phyloP scores from a whole-genome alignment of 2,113 vertebrate species.

The Paralichthys olivaceus region DNA sequence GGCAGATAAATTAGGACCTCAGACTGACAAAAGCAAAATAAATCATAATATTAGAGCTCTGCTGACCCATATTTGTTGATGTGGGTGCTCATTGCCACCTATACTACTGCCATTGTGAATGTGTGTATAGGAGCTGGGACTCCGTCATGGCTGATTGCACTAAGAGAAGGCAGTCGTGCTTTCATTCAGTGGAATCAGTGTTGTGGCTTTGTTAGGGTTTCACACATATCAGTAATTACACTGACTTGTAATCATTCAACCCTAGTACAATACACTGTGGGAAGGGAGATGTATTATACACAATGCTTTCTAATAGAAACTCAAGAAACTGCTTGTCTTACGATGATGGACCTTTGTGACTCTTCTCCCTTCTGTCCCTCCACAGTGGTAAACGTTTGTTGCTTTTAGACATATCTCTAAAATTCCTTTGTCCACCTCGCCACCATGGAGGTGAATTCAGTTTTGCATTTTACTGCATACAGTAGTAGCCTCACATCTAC shows the following conservation, averaged over 20 bases:
- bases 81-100: constrained; percentile 55
- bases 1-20: constrained; percentile 67
- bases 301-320: not conserved
- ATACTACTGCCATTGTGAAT: constrained; percentile 51
- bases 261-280: not conserved
- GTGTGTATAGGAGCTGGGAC: constrained; percentile 12
- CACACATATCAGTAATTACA: constrained; percentile 49
- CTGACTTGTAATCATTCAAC: constrained; percentile 1
- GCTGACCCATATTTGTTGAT: constrained; percentile 72
- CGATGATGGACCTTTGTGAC: not conserved
- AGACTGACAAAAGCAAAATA: constrained; percentile 67
- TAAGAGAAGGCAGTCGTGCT: constrained; percentile 33
- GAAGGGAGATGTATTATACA: not conserved
- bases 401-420: not conserved
- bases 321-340: too few relatives aligned
- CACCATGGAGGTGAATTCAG: not conserved
- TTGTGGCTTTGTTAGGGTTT: constrained; percentile 53
- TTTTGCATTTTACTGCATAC: not conserved
- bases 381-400: not conserved
- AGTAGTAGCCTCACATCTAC: not conserved
- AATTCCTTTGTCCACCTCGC: not conserved
- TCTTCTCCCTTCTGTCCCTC: not conserved
- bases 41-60: constrained; percentile 58
- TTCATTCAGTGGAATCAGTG: constrained; percentile 46
- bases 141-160: constrained; percentile 45